Base-by-base conservation (phyloP, 2,888 invertebrate genomes). In the Tupiocoris notatus region DNA sequence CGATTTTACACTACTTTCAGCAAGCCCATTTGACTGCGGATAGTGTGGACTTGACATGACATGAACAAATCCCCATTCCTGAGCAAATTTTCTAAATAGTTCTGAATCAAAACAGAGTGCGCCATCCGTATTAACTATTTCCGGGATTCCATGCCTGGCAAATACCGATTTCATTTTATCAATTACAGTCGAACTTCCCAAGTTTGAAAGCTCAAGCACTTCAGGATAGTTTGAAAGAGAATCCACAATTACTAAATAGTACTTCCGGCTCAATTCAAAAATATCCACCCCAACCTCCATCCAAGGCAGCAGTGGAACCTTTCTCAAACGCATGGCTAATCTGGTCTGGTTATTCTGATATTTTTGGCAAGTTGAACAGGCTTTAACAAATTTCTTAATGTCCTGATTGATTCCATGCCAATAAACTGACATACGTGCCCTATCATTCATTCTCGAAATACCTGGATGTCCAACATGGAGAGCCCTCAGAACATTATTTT, bases 221-320 rank as follows among this genome's bases (percentile, higher is more conserved):
- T 66, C 66, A 9, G n/a, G 16, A 18, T 39, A 66, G 18, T 66
- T 66, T 9, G 54, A 18, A 6, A 66, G 18, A 17, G 18, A 6
- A 54, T 82, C 81, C n/a, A 80, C 77, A 57, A 81, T 67, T 7
- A 81, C 77, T 57, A 82, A 76, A 75, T 79, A 81, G 76, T 77
- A 75, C 65, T 80, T 78, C 23, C 78, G 76, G 17, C 67, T 59
- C 73, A 79, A 80, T 75, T 82, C 80, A 61, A 81, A 79, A 79
- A 83, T 80, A 79, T 83, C 82, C 65, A 81, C 78, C 3, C 18
- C 66, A 6, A 66, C 66, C 20, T 66, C 66, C 12, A 17, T 23
- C 66, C 66, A 66, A 18, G 66, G 66, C 12, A 66, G 54, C 16
- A 1, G 20, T 3, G 66, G 66, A 54, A 54, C 2, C 17, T 66